Base-by-base conservation (phyloP, 2,113 vertebrate genomes). In the Spea bombifrons region DNA sequence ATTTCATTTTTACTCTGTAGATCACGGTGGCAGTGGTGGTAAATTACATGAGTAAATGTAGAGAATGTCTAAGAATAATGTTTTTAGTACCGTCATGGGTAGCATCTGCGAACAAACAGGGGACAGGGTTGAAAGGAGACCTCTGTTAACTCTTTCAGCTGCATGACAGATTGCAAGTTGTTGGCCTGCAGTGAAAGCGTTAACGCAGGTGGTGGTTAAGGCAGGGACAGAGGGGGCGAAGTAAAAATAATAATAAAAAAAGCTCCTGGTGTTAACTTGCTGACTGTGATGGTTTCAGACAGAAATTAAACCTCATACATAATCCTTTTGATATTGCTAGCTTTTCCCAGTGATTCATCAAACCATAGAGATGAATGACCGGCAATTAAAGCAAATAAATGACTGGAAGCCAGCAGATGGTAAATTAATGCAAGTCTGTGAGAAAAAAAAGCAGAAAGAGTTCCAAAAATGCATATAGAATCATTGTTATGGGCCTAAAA, bases 351-450 rank as follows among this genome's bases (percentile, higher is more conserved):
- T 73, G 75, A 77, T 82, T 77, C 74, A 68, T 82, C 75, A 80
- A 80, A 73, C 78, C 71, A 77, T 46, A 82, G 69, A 82, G 70
- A 82, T 49, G 81, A 74, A 73, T 82, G 70, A 76, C 69, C 75
- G 69, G 81, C 55, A 69, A 82, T 77, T 82, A 82, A 69, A 66
- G 65, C 52, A 80, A 80, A 77, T 69, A 77, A 73, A 74, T 77
- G 75, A 76, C 53, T 69, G 55, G 69, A 77, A 64, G 63, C 70
- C 64, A 73, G 46, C 64, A 74, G 75, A 77, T 81, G 68, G 75
- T 73, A 70, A 77, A 82, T 73, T 73, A 80, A 80, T 80, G 78
- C 53, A 68, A 80, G 65, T 10, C 71, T 74, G 71, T 12, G 71
- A 74, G 44, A 72, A 55, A 80, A 68, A 72, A 55, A 80, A 67